Evolutionary conservation across 2,113 vertebrate species (phyloP), one percentile per base, ranked within the genome.

Genomic region (Smithornis capensis): DNA sequence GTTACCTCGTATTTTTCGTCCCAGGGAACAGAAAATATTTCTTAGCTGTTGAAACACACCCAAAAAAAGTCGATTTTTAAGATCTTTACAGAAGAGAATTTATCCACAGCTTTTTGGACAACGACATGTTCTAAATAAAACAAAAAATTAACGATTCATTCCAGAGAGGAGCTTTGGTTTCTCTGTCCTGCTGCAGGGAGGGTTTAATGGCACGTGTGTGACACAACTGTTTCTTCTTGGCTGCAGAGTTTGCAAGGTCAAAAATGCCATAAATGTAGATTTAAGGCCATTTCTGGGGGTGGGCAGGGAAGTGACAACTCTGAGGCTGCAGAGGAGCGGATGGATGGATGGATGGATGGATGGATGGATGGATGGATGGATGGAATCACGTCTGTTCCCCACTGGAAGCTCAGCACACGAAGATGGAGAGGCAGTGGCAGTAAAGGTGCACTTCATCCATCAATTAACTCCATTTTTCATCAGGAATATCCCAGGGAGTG

Each of bases 401-500:
- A 49, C 70, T 6, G 47, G 53, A 68, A 55, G 77, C 59, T 67
- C 63, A 40, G 42, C 65, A 27, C 40, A 59, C 74, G 67, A 57
- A 87, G 83, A 87, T 78, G 60, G 82, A 86, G 90, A 92, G 45
- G 76, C 67, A 81, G 75, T 74, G 64, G 92, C 70, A 94, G 68
- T 73, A 91, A 93, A 78, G 37, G 73, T 73, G 75, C 67, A 29
- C 57, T 95, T 94, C 77, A 89, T 94, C 87, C 89, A 88, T 92
- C 89, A 95, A 83, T 95, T 94, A 82, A 70, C 78, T 49, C 69
- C 56, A 87, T 91, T 97, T 96, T 95, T 91, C 73, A 4, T 78
- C 63, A 93, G 87, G 75, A 80, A 83, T 80, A 70, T 82, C 81
- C 92, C 90, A 69, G 63, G 81, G 62, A 84, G 75, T n/a, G 14